Evolutionary conservation across 2,888 invertebrate genomes (phyloP), one percentile per base, ranked within the genome.

Genomic region (Drosophila atripex): DNA sequence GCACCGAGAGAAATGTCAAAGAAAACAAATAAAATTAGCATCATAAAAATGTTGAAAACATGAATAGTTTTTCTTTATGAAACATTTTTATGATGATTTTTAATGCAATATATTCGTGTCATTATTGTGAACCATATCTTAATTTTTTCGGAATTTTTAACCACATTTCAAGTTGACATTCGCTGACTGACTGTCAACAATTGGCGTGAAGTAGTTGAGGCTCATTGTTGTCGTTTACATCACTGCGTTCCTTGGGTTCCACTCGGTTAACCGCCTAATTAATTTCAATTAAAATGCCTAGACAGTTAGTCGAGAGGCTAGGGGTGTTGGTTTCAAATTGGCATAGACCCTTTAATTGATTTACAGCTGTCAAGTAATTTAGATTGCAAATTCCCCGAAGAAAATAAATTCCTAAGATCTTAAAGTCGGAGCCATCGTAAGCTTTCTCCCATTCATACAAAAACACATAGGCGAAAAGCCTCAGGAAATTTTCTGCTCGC

Each of bases 211-310:
- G 82, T 85, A 82, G 77, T 79, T 74, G 77, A 61, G 65, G 73
- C 80, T 76, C 68, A 59, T 77, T 83, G 71, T 47, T 73, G 65
- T 73, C 69, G 70, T 79, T 75, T 71, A 53, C 56, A 65, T 59
- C 47, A 52, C 9, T 54, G 38, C 69, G 32, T 61, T 71, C 46
- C 54, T 72, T 23, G 58, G 58, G 39, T 45, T 45, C 49, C 68
- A 59, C 59, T 32, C 50, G 38, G 51, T 32, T 60, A 46, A 54
- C 69, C 54, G 28, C 54, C 70, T 85, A 83, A 83, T 83, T 85
- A 83, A 85, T 82, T 85, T 83, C 86, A 85, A 83, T 85, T 83
- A 83, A 82, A 85, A 85, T 85, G 83, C 82, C 78, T 82, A 82
- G 83, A 77, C 82, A 63, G 49, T 75, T 78, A 57, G 80, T 61